These are phyloP conservation scores for Apis mellifera DNA, from an alignment of 1,140 invertebrate genomes.

Conservation along the genomic window DNA sequence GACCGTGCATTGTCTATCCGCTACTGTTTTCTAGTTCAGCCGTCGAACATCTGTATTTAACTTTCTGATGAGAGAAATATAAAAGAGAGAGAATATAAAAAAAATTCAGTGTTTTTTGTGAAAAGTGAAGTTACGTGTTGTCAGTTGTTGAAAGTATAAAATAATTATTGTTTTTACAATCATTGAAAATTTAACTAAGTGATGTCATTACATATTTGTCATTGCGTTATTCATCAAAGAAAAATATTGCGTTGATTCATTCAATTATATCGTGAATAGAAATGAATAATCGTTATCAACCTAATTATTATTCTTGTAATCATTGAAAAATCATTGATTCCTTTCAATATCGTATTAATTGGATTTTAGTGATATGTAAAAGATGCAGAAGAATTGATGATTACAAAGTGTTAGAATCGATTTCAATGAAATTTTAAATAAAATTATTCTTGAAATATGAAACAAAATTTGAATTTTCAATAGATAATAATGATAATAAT, in stretches of 20 bases:
- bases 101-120: neutral
- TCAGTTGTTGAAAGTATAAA: no score
- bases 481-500: neutral
- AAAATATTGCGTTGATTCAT: neutral
- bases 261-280: neutral
- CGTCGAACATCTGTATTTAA: neutral
- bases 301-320: neutral
- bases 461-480: neutral
- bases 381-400: neutral
- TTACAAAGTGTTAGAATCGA: neutral
- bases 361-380: neutral
- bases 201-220: neutral
- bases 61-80: neutral
- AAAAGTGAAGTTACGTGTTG: slow-evolving; percentile 3
- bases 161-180: neutral
- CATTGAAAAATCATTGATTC: neutral
- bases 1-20: neutral
- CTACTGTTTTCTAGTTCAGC: neutral
- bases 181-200: neutral
- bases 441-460: neutral
- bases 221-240: neutral
- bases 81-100: no score
- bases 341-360: neutral
- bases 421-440: neutral
- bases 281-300: neutral